These are phyloP conservation scores for Centroberyx gerrardi DNA, from an alignment of 2,797 vertebrate species.

Conservation along the genomic window DNA sequence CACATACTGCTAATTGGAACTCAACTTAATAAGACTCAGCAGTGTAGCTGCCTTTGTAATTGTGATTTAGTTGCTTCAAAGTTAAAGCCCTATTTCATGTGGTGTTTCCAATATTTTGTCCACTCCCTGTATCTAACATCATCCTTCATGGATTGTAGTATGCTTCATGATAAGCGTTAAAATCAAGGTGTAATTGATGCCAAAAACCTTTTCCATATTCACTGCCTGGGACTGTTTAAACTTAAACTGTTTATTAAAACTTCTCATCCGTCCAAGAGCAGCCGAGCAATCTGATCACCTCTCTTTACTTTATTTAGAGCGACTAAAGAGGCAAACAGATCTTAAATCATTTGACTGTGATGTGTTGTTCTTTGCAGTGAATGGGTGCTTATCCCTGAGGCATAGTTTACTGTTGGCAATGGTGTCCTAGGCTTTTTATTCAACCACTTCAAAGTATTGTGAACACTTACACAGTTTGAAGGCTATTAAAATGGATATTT, in stretches of 20 bases:
- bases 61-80: too few relatives aligned
- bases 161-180: not conserved
- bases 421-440: constrained; percentile 36
- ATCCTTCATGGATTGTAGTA: constrained; percentile 8
- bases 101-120: constrained; percentile 30
- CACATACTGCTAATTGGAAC: constrained; percentile 38
- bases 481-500: constrained; percentile 48
- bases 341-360: constrained; percentile 31
- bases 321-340: constrained; percentile 37
- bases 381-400: constrained; percentile 29
- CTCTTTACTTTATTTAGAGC: constrained; percentile 23
- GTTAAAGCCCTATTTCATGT: constrained; percentile 3
- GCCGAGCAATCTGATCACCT: not conserved
- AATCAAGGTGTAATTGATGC: constrained; percentile 26
- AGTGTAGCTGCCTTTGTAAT: too few relatives aligned
- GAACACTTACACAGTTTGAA: constrained; percentile 64
- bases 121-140: constrained; percentile 9
- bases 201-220: constrained; percentile 30
- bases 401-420: constrained; percentile 49
- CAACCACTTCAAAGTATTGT: constrained; percentile 29
- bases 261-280: constrained; percentile 1
- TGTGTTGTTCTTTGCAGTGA: constrained; percentile 24
- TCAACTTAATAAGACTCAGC: constrained; percentile 26
- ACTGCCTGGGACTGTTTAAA: not conserved
- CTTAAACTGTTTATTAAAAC: not conserved